Evolutionary conservation across 2,797 vertebrate species (phyloP), one percentile per base, ranked within the genome.

Genomic region (Craterocephalus amniculus): DNA sequence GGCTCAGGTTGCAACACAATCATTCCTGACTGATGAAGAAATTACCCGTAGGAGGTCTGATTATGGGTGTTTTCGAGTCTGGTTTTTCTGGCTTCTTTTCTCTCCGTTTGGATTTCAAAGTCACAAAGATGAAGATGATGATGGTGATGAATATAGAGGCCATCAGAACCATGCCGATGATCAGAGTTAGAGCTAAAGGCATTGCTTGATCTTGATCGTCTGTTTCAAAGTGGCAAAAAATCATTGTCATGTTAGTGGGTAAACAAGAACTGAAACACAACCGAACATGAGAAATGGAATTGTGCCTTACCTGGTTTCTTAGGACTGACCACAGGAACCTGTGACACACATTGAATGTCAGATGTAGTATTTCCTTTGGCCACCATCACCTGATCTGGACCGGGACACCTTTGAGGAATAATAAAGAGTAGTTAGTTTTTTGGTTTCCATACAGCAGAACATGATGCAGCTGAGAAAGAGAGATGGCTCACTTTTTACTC

Each of bases 391-490:
- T 91, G n/a, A 40, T 64, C 36, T 24, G 74, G 64, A 57, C 62
- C 3, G 16, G 83, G 80, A 72, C 94, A 95, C 52, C 93, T 95
- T 64, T 29, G 10, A 65, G 31, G 29, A 48, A 49, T 27, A 69
- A 14, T 22, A 43, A 59, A 40, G 2, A 3, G 0, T 18, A n/a
- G 38, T 58, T 12, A 71, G 12, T 54, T 40, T 32, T 49, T 58
- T 8, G 6, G 0, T 26, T 60, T 43, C 12, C 1, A 38, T 54
- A 24, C n/a, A 45, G 4, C 2, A 13, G 45, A 71, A 36, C 22
- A 10, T 1, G 48, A 26, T n/a, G 13, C 22, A 6, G 59, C 16
- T 13, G 56, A 26, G 49, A 14, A 8, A 27, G 20, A 48, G 8
- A 1, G 35, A 4, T 52, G 11, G 38, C 78, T 72, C n/a, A 95